phyloP scores from a whole-genome alignment of 2,888 invertebrate species.

The Andrena bucephala region DNA sequence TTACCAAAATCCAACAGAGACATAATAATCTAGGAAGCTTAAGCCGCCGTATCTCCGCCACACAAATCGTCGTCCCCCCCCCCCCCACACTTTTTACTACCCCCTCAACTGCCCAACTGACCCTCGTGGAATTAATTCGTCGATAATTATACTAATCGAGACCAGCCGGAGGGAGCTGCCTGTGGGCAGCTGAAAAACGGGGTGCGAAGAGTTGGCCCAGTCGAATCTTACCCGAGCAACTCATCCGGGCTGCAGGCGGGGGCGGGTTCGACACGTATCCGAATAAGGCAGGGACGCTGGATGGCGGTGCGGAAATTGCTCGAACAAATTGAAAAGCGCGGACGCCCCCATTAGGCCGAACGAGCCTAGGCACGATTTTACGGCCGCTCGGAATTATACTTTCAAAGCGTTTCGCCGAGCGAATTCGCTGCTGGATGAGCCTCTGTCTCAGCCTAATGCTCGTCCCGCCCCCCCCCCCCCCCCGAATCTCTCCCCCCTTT shows the following conservation, averaged over 20 bases:
- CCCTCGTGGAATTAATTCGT: background rate
- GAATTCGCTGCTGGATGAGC: slow-evolving; percentile 4
- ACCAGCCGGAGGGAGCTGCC: too few species aligned
- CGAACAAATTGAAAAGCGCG: slow-evolving; percentile 64
- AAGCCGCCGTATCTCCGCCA: too few species aligned
- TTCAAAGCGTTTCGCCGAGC: slow-evolving; percentile 47
- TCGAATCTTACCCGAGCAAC: slow-evolving; percentile 26
- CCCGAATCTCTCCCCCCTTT: background rate
- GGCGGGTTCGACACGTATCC: slow-evolving; percentile 9
- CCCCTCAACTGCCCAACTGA: background rate
- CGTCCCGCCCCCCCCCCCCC: background rate
- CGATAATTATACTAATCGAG: background rate
- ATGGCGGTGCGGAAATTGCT: slow-evolving; percentile 56
- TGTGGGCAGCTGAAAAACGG: background rate
- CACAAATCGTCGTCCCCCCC: too few species aligned
- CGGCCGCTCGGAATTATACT: slow-evolving; percentile 56
- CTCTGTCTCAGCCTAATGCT: background rate
- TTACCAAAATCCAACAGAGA: background rate
- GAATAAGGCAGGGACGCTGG: slow-evolving; percentile 13
- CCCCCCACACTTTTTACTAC: too few species aligned
- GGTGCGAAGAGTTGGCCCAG: slow-evolving; percentile 2
- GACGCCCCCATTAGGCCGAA: slow-evolving; percentile 55
- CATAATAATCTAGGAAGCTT: too few species aligned
- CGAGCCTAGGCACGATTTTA: slow-evolving; percentile 54
- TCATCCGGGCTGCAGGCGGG: background rate